Evolutionary conservation across 2,113 vertebrate genomes (phyloP).

Genomic region (Heterocephalus glaber): DNA sequence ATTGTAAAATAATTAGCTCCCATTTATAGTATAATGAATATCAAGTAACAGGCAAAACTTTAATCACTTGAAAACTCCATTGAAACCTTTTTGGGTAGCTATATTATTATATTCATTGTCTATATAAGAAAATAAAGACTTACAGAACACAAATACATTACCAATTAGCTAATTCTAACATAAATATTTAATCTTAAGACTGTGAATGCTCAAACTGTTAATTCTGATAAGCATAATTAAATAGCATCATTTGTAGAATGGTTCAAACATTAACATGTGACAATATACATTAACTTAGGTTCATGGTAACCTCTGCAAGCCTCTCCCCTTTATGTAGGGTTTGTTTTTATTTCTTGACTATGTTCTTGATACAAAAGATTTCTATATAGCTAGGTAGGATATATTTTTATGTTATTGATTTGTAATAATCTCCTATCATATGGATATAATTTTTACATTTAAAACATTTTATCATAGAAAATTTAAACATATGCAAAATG

Average conservation of each 20-base stretch:
- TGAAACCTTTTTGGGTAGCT: slow-evolving; percentile 26
- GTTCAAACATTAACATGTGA: not conserved
- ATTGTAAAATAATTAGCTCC: slow-evolving; percentile 11
- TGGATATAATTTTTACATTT: not conserved
- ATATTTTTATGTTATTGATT: not conserved
- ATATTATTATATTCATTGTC: not conserved
- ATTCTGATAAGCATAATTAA: not conserved
- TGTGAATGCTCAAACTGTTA: slow-evolving; percentile 1
- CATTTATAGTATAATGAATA: not conserved
- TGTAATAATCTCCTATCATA: not conserved
- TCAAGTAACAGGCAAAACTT: slow-evolving; percentile 25
- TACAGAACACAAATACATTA: slow-evolving; percentile 19
- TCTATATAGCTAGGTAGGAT: not conserved
- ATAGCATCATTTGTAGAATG: not conserved
- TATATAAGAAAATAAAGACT: not conserved
- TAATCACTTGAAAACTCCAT: not conserved
- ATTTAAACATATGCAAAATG: slow-evolving; percentile 40
- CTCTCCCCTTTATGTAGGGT: not conserved
- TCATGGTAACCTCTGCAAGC: not conserved
- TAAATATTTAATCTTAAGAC: not conserved
- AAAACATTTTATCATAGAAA: slow-evolving; percentile 9
- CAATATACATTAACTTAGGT: not conserved
- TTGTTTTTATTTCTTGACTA: not conserved
- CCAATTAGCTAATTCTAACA: slow-evolving; percentile 22
- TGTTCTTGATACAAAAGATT: not conserved